These are phyloP conservation scores for Carassius gibelio DNA, from an alignment of 2,113 vertebrate species.

Conservation along the genomic window DNA sequence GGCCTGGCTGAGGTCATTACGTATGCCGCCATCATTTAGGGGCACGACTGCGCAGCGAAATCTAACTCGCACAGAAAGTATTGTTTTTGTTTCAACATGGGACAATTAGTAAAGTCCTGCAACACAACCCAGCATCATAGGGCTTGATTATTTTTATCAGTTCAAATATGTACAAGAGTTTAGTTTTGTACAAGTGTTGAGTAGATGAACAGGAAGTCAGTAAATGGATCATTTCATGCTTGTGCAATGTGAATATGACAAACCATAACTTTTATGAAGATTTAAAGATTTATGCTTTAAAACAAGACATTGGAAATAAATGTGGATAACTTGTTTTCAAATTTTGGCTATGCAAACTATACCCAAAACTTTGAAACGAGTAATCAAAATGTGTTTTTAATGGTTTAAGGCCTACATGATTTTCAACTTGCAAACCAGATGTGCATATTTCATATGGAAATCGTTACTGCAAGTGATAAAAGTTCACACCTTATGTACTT, in stretches of 20 bases:
- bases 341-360: background rate
- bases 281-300: slow-evolving; percentile 6
- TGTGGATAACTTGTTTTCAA: background rate
- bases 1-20: slow-evolving; percentile 65
- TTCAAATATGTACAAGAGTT: background rate
- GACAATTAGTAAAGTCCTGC: slow-evolving; percentile 62
- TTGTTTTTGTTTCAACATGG: slow-evolving; percentile 65
- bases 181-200: background rate
- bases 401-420: background rate
- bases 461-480: slow-evolving; percentile 10
- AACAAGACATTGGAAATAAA: background rate
- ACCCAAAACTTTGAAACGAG: background rate
- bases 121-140: slow-evolving; percentile 58
- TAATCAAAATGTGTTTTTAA: background rate
- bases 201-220: slow-evolving; percentile 17
- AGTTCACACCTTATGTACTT: slow-evolving; percentile 32
- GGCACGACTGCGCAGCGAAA: slow-evolving; percentile 61
- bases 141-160: background rate
- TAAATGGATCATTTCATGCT: slow-evolving; percentile 17
- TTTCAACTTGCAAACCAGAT: slow-evolving; percentile 7
- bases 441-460: slow-evolving; percentile 28
- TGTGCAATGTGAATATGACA: slow-evolving; percentile 3
- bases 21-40: slow-evolving; percentile 68
- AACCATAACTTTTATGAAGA: slow-evolving; percentile 3
- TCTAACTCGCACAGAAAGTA: slow-evolving; percentile 65